Base-by-base conservation (phyloP, 2,113 vertebrate species). In the Nicator chloris region DNA sequence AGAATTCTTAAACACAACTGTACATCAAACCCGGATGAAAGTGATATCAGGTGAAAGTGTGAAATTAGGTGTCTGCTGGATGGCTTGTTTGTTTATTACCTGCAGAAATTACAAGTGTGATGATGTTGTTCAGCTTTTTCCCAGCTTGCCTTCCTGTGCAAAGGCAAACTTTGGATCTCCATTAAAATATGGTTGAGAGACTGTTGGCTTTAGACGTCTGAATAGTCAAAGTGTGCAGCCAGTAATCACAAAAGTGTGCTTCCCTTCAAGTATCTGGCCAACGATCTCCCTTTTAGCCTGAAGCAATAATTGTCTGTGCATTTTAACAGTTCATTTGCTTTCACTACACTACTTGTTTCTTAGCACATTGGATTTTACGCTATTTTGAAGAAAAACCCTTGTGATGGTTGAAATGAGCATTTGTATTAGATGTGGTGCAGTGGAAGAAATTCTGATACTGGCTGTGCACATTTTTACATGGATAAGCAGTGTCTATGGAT, bases 241-340 rank as follows among this genome's bases (percentile, higher is more conserved):
- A 87, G 37, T 61, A 95, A 95, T 63, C 61, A 39, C 49, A 45
- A 54, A 54, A 78, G 70, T 42, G 63, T 81, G 37, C 24, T 96
- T 93, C 69, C 53, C 47, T 86, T 82, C 63, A 56, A 75, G 72
- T 89, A 44, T 85, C 77, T 92, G 81, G 57, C 56, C 85, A 63
- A 53, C 27, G 70, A 86, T 92, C 80, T 94, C 54, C 40, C 31
- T 93, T 82, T 91, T 92, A 76, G 77, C 95, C 94, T 73, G 47
- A 22, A 92, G 92, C 93, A 72, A 18, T 95, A 81, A 84, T 92
- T 92, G 80, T 33, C 80, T 96, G 64, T 91, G 80, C 65, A 21
- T 89, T 96, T 93, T 93, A 95, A 81, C 73, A 93, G 82, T 88
- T 86, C 87, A 89, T 97, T 97, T 91, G 51, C 76, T 95, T 94